Evolutionary conservation across 2,797 vertebrate genomes (phyloP), one percentile per base, ranked within the genome.

Genomic region (Lophura swinhoii): DNA sequence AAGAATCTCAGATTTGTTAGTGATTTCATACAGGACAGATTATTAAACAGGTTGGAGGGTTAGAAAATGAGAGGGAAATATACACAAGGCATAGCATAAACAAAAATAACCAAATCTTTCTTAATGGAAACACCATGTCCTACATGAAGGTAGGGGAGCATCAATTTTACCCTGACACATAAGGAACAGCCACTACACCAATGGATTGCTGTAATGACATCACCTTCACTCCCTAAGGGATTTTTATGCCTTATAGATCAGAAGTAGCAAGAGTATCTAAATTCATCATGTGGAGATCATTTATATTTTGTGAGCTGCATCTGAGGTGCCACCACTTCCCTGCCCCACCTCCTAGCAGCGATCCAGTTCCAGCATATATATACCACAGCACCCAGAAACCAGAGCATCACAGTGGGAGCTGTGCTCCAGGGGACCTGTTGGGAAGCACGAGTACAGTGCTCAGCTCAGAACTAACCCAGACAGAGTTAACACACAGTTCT

Each of bases 51-150:
- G 21, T 53, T 59, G 56, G 68, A 6, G 9, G 26, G 43, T 89
- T 53, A 31, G 63, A 63, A 92, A 94, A 76, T 39, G 35, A 76
- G 76, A 72, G 53, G 17, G 22, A 90, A 84, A 58, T 70, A 88
- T 75, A 85, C 10, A 35, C 39, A 78, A 82, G 31, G 31, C 53
- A 77, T 79, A 79, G 84, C 84, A 79, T 60, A 21, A 16, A 81
- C n/a, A 78, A 92, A 94, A 94, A 80, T 89, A 89, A 74, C 60
- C 11, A 60, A 58, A 33, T 46, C 21, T 48, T 84, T 67, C 46
- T 91, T 53, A 5, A 71, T 78, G 80, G 69, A 79, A 76, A 21
- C 5, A 14, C 10, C 8, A 5, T 14, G 39, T 67, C 74, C 84
- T 87, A 28, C n/a, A 2, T 49, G 44, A 49, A 80, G 58, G 28